Evolutionary conservation across 2,113 vertebrate genomes (phyloP).

Genomic region (Porphyrio hochstetteri): DNA sequence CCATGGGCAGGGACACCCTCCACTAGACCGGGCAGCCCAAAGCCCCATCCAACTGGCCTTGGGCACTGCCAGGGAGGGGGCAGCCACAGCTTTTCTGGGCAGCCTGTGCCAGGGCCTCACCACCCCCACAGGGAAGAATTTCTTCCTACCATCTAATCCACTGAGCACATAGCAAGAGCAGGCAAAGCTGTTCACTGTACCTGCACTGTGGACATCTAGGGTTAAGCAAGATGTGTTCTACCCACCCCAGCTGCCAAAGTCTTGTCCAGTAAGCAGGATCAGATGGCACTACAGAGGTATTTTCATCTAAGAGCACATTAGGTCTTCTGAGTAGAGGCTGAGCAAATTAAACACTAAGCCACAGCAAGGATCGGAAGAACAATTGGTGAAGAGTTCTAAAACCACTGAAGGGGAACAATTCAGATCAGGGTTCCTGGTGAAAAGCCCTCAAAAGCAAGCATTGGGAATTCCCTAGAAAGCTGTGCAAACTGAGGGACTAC

Average conservation of each 20-base stretch:
- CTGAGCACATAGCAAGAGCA: no score
- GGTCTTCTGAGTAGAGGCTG: background rate
- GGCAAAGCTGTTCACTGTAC: background rate
- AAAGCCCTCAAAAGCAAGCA: background rate
- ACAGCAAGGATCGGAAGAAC: background rate
- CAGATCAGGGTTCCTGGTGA: background rate
- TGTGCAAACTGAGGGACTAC: background rate
- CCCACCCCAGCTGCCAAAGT: background rate
- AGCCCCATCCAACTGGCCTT: no score
- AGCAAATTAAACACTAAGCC: background rate
- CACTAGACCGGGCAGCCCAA: no score
- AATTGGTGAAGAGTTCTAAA: background rate
- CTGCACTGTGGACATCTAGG: background rate
- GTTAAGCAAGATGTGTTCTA: background rate
- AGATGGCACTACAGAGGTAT: background rate
- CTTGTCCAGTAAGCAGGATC: background rate
- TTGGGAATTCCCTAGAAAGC: background rate
- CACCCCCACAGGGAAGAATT: no score
- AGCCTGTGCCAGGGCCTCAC: no score
- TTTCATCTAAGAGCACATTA: background rate
- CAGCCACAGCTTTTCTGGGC: no score
- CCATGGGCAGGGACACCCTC: no score
- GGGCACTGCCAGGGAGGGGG: no score
- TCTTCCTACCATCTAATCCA: no score
- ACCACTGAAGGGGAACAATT: rapidly evolving